Evolutionary conservation across 2,113 vertebrate species (phyloP).

Genomic region (Megaleporinus macrocephalus): DNA sequence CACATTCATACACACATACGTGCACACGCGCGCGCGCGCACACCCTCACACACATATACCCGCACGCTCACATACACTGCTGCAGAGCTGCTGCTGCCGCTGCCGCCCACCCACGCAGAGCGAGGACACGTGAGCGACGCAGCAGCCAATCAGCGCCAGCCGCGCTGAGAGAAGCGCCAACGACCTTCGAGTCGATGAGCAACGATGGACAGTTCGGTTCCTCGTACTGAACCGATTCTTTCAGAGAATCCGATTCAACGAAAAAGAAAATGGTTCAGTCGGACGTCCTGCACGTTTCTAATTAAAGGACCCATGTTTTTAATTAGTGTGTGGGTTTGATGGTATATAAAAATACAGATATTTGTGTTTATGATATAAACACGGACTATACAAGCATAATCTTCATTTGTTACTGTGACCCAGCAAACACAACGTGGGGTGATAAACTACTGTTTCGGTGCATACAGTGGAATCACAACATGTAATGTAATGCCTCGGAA

Average conservation of each 20-base stretch:
- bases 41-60: background rate
- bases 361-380: no score
- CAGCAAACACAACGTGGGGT: no score
- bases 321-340: no score
- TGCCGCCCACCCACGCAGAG: constrained; percentile 41
- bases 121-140: constrained; percentile 40
- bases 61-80: constrained; percentile 9
- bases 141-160: constrained; percentile 33
- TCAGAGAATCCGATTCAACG: background rate
- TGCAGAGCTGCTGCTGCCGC: constrained; percentile 17
- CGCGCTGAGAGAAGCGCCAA: background rate
- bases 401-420: no score
- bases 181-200: background rate
- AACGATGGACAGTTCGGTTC: background rate
- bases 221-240: background rate
- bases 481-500: no score
- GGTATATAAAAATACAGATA: no score
- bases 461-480: no score
- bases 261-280: background rate
- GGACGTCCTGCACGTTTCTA: no score
- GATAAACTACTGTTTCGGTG: no score
- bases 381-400: no score
- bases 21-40: background rate
- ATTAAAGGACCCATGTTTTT: no score
- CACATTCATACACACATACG: constrained; percentile 38